Evolutionary conservation across 2,888 invertebrate genomes (phyloP).

Genomic region (Cenopis cana): DNA sequence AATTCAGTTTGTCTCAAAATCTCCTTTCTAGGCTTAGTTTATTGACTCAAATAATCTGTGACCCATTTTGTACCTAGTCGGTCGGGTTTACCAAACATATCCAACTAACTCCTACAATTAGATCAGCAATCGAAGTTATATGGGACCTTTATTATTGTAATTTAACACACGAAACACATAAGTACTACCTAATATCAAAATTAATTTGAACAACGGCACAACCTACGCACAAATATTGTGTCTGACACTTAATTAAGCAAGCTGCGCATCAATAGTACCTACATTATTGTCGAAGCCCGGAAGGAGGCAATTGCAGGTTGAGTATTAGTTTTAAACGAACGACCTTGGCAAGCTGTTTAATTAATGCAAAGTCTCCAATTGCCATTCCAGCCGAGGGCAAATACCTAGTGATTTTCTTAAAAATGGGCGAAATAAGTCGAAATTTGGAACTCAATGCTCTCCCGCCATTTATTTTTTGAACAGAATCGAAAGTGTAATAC

Average conservation of each 20-base stretch:
- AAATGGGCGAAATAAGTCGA: no score
- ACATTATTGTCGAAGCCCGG: neutral
- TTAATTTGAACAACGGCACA: neutral
- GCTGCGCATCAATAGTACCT: neutral
- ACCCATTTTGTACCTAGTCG: neutral
- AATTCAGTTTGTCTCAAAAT: neutral
- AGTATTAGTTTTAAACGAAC: no score
- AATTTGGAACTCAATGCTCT: no score
- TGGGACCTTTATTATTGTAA: neutral
- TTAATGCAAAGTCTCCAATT: no score
- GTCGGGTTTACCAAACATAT: no score
- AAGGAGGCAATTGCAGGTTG: no score
- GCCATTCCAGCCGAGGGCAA: no score
- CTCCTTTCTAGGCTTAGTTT: neutral
- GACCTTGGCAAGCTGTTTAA: no score
- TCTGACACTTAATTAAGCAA: constrained; percentile 5
- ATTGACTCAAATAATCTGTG: neutral
- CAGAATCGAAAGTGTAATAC: no score
- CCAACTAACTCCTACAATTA: neutral
- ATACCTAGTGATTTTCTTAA: no score
- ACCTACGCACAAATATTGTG: neutral
- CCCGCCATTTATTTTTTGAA: no score
- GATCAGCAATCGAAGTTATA: neutral
- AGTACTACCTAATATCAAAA: neutral
- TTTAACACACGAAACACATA: neutral